Conservation (phyloP, 2,797 vertebrate species). For the Mus minutoides region DNA sequence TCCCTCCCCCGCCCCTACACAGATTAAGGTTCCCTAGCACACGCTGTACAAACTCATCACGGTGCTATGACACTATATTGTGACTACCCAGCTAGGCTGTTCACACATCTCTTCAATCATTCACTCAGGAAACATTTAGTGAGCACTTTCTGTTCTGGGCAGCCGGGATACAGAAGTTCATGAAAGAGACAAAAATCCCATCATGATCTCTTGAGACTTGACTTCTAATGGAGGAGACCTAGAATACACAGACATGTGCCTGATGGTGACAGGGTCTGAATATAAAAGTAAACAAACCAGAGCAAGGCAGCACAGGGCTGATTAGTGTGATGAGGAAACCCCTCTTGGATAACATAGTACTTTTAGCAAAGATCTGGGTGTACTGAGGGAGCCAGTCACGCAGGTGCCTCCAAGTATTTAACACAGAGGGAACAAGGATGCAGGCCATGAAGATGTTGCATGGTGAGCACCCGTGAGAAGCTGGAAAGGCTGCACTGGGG, state of each 20-base stretch:
- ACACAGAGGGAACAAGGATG: not conserved
- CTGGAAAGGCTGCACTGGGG: not conserved
- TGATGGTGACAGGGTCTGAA: not conserved
- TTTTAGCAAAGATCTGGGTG: not conserved
- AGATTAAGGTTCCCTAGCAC: not conserved
- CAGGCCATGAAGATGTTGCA: not conserved
- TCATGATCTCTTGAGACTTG: not conserved
- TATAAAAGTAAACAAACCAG: not conserved
- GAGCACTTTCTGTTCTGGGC: conserved; percentile 6
- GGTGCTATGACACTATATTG: not conserved
- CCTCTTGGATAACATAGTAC: not conserved
- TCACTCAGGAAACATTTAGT: not conserved
- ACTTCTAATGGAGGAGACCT: not conserved
- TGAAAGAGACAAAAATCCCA: not conserved
- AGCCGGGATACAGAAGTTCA: not conserved
- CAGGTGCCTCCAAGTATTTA: not conserved
- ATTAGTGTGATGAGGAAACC: not conserved
- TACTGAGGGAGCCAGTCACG: not conserved
- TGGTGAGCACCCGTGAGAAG: not conserved
- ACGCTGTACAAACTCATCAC: not conserved
- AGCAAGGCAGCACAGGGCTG: not conserved
- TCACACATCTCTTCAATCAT: not conserved
- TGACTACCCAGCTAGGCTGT: not conserved
- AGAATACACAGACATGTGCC: not conserved
- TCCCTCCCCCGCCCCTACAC: not conserved